phyloP scores from a whole-genome alignment of 2,113 vertebrate genomes.

The Aplodontia rufa region DNA sequence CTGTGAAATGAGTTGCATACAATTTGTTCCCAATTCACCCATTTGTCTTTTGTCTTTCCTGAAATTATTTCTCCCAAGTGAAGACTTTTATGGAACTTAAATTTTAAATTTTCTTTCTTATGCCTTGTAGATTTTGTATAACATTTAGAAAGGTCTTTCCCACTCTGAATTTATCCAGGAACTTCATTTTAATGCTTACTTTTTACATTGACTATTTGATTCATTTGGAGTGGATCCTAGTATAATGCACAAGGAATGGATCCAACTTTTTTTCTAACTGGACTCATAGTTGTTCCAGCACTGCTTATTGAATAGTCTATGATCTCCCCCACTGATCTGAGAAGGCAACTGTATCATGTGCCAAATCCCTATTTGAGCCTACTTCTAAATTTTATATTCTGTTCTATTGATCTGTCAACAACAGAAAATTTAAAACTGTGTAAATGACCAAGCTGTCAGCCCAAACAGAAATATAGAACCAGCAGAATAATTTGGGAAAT shows the following conservation, averaged over 20 bases:
- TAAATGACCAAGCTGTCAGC: background rate
- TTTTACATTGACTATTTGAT: background rate
- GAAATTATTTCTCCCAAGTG: background rate
- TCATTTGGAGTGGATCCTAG: slow-evolving; percentile 15
- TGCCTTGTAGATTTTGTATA: slow-evolving; percentile 3
- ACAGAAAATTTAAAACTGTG: background rate
- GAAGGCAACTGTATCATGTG: background rate
- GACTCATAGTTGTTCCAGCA: background rate
- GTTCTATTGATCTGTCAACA: background rate
- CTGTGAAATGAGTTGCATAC: slow-evolving; percentile 15
- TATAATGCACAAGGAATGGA: background rate
- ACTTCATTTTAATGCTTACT: background rate
- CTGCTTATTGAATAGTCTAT: background rate
- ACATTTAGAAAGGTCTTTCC: slow-evolving; percentile 16
- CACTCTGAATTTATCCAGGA: background rate
- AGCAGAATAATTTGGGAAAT: background rate
- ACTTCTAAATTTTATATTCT: background rate
- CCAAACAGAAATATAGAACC: background rate
- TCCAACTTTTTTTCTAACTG: background rate
- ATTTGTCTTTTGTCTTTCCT: slow-evolving; percentile 43
- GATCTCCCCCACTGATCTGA: background rate
- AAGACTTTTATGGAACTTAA: slow-evolving; percentile 18
- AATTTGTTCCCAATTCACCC: background rate
- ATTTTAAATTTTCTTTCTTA: background rate
- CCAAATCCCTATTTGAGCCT: background rate